Base-by-base conservation (phyloP, 2,888 invertebrate genomes). In the Seira ritae region DNA sequence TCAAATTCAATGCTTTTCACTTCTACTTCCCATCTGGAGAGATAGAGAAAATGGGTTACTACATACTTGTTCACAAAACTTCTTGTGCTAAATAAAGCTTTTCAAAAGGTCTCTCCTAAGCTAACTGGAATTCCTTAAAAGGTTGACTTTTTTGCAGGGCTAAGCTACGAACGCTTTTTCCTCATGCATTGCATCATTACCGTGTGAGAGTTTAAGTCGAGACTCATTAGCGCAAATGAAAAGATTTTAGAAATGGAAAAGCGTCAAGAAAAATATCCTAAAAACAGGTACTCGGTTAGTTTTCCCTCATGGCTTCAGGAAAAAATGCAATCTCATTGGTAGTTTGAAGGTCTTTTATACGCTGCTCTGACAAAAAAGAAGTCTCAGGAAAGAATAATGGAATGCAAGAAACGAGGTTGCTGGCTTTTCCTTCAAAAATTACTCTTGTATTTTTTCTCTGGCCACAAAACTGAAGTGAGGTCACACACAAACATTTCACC, bases 201-300 rank as follows among this genome's bases (percentile, higher is more conserved):
- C 6, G 17, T 50, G 17, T 50, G 50, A 15, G 17, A 50, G 50
- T 50, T 50, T 50, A 8, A 62, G 62, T 62, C 62, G 1, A 12
- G 62, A 62, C 62, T 62, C 62, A 62, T 62, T 62, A 62, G 4
- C 62, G 20, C 62, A 62, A 62, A 62, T 22, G 62, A 22, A 62
- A 62, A 20, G 62, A 22, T 19, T 62, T 62, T 6, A n/a, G 62
- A 20, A 22, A 62, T 1, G 15, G 62, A 62, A 20, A 22, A 62
- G 62, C 62, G n/a, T 20, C 2, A 3, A 62, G 62, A 20, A 62
- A 6, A 62, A 62, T 19, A 4, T 62, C 20, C 20, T n/a, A 62
- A 20, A 62, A 62, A 62, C 62, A 20, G 20, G 20, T 19, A 62
- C 20, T 20, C 17, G 2, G 2, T 3, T 50, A 15, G 15, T 50